Base-by-base conservation (phyloP, 2,888 invertebrate species). In the Torymus texanus region DNA sequence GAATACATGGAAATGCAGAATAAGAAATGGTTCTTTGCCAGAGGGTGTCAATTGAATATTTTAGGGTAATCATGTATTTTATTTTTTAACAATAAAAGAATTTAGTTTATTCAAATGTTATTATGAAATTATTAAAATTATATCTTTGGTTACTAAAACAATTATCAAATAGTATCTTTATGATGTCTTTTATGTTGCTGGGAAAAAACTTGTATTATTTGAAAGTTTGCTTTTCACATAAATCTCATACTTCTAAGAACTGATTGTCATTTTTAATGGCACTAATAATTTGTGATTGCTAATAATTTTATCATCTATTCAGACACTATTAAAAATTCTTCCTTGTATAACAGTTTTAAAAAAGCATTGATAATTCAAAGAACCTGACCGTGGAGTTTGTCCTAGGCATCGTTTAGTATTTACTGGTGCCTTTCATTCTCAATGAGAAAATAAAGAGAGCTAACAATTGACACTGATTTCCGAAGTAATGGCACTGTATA, bases 331-430 rank as follows among this genome's bases (percentile, higher is more conserved):
- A 76, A 71, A 56, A 63, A 58, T 14, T 66, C 61, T 70, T 76
- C 55, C 21, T 62, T n/a, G 61, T 16, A 50, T 51, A 67, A 74
- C 55, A 74, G 59, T 65, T 18, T 16, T 62, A 66, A 78, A 76
- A 74, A 65, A 66, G 13, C 2, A 80, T 2, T 16, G 56, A 29
- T 5, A 53, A 55, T 29, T 65, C n/a, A 70, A 77, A 77, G 78
- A 78, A 81, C 78, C 63, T 61, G 72, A 67, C 72, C 72, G 67
- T 81, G 75, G 16, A 76, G 12, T 41, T 71, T 71, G 75, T 81
- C 72, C 71, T 72, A 78, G 72, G 75, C 58, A 81, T 75, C 62
- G 18, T 74, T 78, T 55, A 73, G 71, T 55, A 24, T 58, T 75
- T 62, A 68, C 68, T 55, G 14, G 66, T 53, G 68, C 29, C 73